Percentiles rank a stretch among this genome's conserved stretches.
Evolutionary conservation across 2,797 vertebrate species (phyloP).

Genomic region (Moxostoma hubbsi): DNA sequence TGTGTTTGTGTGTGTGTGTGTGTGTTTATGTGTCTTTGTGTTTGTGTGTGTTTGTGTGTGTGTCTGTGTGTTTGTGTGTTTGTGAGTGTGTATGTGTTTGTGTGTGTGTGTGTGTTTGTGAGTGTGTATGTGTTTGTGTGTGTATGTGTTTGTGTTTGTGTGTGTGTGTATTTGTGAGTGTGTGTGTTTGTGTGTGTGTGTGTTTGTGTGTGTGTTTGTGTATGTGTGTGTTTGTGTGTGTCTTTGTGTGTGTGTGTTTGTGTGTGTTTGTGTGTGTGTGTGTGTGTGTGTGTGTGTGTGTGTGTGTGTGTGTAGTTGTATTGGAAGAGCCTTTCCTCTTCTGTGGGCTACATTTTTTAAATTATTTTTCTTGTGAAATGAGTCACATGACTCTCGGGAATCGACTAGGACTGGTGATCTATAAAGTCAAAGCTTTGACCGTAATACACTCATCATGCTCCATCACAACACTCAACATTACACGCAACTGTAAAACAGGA

Average conservation of each 20-base stretch:
- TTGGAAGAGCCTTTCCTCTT: slow-evolving; percentile 2
- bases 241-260: background rate
- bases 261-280: too few species aligned
- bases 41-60: too few species aligned
- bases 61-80: background rate
- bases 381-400: slow-evolving; percentile 36
- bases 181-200: too few species aligned
- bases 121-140: too few species aligned
- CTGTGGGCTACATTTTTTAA: slow-evolving; percentile 1
- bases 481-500: too few species aligned
- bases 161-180: background rate
- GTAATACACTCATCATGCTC: too few species aligned
- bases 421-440: slow-evolving; percentile 13
- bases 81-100: too few species aligned
- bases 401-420: slow-evolving; percentile 32
- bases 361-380: slow-evolving; percentile 2
- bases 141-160: too few species aligned
- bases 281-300: too few species aligned
- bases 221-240: too few species aligned
- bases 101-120: background rate
- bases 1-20: background rate
- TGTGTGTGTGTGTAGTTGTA: background rate
- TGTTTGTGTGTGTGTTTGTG: background rate
- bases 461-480: too few species aligned
- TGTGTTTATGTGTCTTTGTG: too few species aligned